Percentiles rank a stretch among this genome's conserved stretches.
These are phyloP conservation scores for Spialia ferax DNA, from an alignment of 2,888 invertebrate species.

Conservation along the genomic window DNA sequence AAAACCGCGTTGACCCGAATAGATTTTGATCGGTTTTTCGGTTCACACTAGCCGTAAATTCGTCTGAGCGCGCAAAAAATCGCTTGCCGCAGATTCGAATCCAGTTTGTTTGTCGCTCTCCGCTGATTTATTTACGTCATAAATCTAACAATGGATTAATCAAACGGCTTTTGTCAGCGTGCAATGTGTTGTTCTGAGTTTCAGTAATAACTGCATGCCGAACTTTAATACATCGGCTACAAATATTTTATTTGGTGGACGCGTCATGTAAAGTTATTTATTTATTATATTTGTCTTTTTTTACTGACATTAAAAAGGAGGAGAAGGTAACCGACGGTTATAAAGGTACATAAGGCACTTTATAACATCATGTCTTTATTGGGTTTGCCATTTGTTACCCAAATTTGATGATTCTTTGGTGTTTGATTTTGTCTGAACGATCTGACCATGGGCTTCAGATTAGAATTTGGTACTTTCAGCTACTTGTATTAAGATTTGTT, in stretches of 20 bases:
- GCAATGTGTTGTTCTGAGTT: slow-evolving; percentile 65
- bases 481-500: no score
- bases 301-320: no score
- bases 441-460: no score
- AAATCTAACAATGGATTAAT: slow-evolving; percentile 81
- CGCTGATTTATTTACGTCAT: slow-evolving; percentile 80
- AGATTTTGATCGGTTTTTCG: slow-evolving; percentile 40
- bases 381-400: no score
- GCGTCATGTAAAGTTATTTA: slow-evolving; percentile 2
- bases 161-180: slow-evolving; percentile 72
- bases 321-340: no score
- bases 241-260: slow-evolving; percentile 31
- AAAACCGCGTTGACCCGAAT: slow-evolving; percentile 36
- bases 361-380: no score
- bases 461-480: no score
- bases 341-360: no score
- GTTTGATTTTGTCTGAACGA: no score
- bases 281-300: neutral
- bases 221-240: slow-evolving; percentile 32
- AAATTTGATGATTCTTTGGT: no score
- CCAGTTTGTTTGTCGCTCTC: slow-evolving; percentile 43
- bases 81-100: slow-evolving; percentile 36
- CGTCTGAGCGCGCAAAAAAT: slow-evolving; percentile 34
- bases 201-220: slow-evolving; percentile 38
- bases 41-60: slow-evolving; percentile 40